Evolutionary conservation across 30 jellyfish, hydroid and myxozoan genomes (phyloP), one percentile per base, ranked within the genome.

Genomic region (Aurelia sp.): DNA sequence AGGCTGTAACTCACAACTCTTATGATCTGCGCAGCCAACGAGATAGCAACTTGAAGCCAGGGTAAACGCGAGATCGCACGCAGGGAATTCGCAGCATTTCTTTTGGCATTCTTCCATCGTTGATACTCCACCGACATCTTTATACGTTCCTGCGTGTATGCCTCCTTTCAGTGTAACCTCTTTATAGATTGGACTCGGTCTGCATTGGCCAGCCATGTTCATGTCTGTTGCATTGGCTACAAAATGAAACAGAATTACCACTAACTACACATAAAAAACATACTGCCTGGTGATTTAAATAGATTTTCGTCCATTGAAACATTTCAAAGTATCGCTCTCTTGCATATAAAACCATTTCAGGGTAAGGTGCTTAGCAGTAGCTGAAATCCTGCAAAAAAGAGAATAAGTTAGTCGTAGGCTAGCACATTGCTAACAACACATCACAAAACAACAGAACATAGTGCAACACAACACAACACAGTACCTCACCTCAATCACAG

Each of bases 121-220:
- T 13, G 91, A 79, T 17, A 93, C 98, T 9, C 98, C 98, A 64
- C 98, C 98, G 20, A 93, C 97, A 78, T 93, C 98, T 73, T 93
- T 93, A 59, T 93, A 93, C 60, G 98, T 93, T 68, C 98, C 98
- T 17, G 98, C 98, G 71, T 93, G 90, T 41, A 93, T 93, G 79
- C 98, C 98, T 69, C 98, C 98, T 88, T 93, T 93, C 82, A 93
- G 71, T 71, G 98, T 93, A 62, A 87, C 96, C 91, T 93, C 98
- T 73, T 88, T 93, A 80, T 81, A 93, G 47, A 88, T 82, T 20
- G 91, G 92, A 59, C 97, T 82, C 40, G 98, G 91, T 51, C 89
- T 85, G 73, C 98, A 93, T 51, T 93, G 96, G 37, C 98, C 98
- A 18, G 98, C 97, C 95, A 83, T 82, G 74, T 77, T 78, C 82